Percentiles rank a stretch among this genome's conserved stretches.
These are phyloP conservation scores for Acromyrmex echinatior DNA, from an alignment of 1,140 invertebrate genomes.

Conservation along the genomic window DNA sequence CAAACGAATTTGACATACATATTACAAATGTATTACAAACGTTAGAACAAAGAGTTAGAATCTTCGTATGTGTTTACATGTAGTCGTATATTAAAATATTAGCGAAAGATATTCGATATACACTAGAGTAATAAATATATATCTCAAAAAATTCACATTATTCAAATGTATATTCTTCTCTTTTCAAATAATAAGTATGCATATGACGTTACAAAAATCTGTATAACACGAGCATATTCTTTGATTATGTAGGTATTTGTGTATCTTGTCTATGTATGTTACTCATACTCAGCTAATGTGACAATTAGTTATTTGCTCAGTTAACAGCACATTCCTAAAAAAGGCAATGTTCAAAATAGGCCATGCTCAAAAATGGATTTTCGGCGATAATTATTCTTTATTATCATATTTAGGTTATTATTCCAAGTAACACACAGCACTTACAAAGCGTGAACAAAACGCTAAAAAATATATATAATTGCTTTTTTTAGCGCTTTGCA, in stretches of 20 bases:
- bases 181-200: not conserved
- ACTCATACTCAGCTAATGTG: not conserved
- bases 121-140: not conserved
- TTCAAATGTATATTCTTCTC: conserved; percentile 12
- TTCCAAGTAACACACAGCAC: too few species aligned
- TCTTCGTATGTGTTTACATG: not conserved
- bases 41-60: not conserved
- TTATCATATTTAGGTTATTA: too few species aligned
- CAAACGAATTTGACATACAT: not conserved
- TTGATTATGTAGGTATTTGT: not conserved
- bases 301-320: too few species aligned
- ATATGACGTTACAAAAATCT: not conserved
- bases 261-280: not conserved
- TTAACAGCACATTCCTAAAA: too few species aligned
- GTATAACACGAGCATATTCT: not conserved
- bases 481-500: too few species aligned
- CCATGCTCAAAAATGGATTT: too few species aligned
- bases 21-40: not conserved
- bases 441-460: too few species aligned
- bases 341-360: too few species aligned
- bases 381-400: too few species aligned
- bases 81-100: conserved; percentile 3
- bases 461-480: too few species aligned
- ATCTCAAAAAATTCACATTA: not conserved
- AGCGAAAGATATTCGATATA: not conserved